Base-by-base conservation (phyloP, 2,797 vertebrate species). In the Anisognathus igniventris region DNA sequence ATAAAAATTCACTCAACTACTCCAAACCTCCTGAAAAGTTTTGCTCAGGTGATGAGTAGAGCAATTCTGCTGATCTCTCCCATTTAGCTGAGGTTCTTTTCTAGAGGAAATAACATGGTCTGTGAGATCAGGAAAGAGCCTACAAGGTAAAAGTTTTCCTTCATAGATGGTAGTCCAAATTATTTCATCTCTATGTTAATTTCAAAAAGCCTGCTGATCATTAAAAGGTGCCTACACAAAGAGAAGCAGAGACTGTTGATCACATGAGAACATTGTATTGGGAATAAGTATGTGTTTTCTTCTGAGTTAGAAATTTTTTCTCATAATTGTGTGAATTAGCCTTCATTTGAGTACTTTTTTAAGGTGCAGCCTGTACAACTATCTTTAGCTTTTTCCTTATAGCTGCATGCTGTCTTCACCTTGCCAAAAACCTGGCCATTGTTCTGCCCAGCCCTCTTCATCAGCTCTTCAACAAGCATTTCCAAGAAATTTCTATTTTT, bases 201-300 rank as follows among this genome's bases (percentile, higher is more conserved):
- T 81, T 14, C 1, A 19, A 58, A 66, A 64, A 54, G 9, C 3
- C 17, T 61, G 6, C 10, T 31, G 35, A 16, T 62, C 10, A 30
- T 42, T 47, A 51, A 35, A 23, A 50, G 16, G 3, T 62, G 20
- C 12, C 15, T 60, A 61, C 8, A 25, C 14, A 57, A 73, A 62
- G 19, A 65, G 37, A 80, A 67, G 9, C 0, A 0, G 66, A 40
- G 14, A 30, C 8, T 22, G 1, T 50, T 83, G 45, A 14, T 58
- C 40, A 28, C 4, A 15, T 27, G 19, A 53, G 13, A 81, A 33
- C 16, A 22, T 4, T 56, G 4, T 8, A 14, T 11, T 60, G 31
- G 9, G 7, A 61, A 39, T 9, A 22, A 51, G 8, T 6, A 42
- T 15, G 12, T 64, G 13, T 31, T 81, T 48, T 75, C n/a, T 84